phyloP scores from a whole-genome alignment of 2,113 vertebrate species.

The Melanerpes aurifrons region DNA sequence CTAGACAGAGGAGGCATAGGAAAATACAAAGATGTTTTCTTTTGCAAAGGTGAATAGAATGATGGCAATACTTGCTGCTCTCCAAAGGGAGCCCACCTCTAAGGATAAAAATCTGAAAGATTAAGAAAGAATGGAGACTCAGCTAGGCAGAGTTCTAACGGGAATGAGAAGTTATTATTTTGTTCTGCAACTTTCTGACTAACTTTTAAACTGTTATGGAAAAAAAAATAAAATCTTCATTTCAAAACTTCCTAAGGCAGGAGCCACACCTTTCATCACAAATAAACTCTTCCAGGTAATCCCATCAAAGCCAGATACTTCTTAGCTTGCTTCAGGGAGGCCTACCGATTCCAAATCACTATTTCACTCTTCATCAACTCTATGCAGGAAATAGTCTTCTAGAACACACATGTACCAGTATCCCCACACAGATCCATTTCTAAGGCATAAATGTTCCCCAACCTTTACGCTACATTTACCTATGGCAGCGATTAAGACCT shows the following conservation, averaged over 20 bases:
- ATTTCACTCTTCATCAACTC: background rate
- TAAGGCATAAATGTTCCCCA: background rate
- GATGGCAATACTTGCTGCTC: background rate
- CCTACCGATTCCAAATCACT: background rate
- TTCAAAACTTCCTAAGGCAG: background rate
- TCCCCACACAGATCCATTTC: background rate
- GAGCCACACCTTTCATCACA: background rate
- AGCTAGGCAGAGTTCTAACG: background rate
- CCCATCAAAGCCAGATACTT: background rate
- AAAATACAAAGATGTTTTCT: background rate
- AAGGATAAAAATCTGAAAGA: background rate
- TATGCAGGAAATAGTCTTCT: background rate
- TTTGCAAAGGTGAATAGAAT: background rate
- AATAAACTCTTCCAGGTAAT: conserved; percentile 13
- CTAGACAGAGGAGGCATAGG: background rate
- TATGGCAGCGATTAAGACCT: background rate
- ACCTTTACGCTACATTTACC: background rate
- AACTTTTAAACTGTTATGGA: background rate
- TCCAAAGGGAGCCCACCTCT: background rate
- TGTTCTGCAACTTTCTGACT: background rate
- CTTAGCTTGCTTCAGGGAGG: background rate
- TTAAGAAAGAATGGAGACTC: background rate
- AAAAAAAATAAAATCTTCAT: background rate
- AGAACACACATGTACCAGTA: background rate
- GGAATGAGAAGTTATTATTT: background rate